phyloP scores from a whole-genome alignment of 2,888 invertebrate species.

The Ochlodes sylvanus region DNA sequence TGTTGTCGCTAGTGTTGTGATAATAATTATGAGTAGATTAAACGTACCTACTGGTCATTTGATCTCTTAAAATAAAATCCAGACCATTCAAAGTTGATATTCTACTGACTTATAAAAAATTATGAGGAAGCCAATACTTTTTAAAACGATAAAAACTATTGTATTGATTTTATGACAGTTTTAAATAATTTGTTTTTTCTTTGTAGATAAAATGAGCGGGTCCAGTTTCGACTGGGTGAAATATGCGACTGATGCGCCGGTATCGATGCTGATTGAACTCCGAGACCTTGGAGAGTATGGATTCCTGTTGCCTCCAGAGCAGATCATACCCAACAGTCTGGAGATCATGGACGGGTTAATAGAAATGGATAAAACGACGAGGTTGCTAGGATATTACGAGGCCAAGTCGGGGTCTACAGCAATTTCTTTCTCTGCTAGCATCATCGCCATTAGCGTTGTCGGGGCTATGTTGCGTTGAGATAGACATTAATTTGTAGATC shows the following conservation, averaged over 20 bases:
- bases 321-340: conserved; percentile 82
- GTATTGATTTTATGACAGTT: no score
- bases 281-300: conserved; percentile 84
- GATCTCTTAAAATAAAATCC: no score
- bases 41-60: no score
- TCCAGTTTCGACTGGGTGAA: conserved; percentile 86
- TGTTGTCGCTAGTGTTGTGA: background rate
- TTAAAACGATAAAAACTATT: no score
- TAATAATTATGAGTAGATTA: background rate
- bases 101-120: no score
- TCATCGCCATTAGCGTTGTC: conserved; percentile 48
- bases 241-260: conserved; percentile 73
- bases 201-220: conserved; percentile 79
- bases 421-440: conserved; percentile 48
- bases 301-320: conserved; percentile 81
- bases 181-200: background rate
- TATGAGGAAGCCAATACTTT: no score
- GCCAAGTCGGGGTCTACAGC: conserved; percentile 44
- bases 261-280: conserved; percentile 86
- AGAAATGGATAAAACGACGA: conserved; percentile 69
- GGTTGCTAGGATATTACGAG: conserved; percentile 58
- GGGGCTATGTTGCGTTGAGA: conserved; percentile 34
- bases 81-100: no score
- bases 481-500: background rate
- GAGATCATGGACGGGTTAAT: conserved; percentile 86